These are phyloP conservation scores for Helobdella robusta DNA, from an alignment of 2,888 invertebrate species.

Conservation along the genomic window DNA sequence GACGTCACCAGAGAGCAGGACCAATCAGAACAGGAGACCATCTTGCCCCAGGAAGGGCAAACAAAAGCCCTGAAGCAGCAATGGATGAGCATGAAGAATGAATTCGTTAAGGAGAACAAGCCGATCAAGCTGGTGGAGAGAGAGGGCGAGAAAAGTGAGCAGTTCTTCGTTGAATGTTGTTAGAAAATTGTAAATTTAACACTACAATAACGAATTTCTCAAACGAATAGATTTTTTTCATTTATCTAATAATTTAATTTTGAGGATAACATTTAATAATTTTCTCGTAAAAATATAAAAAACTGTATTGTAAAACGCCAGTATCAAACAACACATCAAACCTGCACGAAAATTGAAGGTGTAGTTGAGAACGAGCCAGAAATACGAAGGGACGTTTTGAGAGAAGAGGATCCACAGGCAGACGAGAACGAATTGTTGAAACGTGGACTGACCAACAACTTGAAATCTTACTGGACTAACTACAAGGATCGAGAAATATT, in stretches of 20 bases:
- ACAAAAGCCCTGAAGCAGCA: conserved; percentile 4
- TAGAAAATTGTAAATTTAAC: background rate
- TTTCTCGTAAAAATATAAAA: too few relatives aligned
- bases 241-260: too few relatives aligned
- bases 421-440: conserved; percentile 4
- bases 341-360: conserved; percentile 23
- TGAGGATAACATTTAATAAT: too few relatives aligned
- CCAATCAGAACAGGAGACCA: background rate
- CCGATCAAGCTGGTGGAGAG: conserved; percentile 19
- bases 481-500: conserved; percentile 11
- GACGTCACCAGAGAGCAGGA: conserved; percentile 27
- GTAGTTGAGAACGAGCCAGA: conserved; percentile 34
- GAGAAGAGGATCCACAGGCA: conserved; percentile 27
- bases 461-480: conserved; percentile 17
- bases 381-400: conserved; percentile 29
- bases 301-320: background rate
- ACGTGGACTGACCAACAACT: conserved; percentile 3
- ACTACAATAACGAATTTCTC: too few relatives aligned
- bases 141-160: conserved; percentile 20
- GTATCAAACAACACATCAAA: background rate
- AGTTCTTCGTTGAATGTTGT: background rate
- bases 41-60: conserved; percentile 3
- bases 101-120: conserved; percentile 12
- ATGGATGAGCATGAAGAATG: conserved; percentile 20
- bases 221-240: too few relatives aligned